phyloP scores from a whole-genome alignment of 2,797 vertebrate genomes.

The Cuculus canorus region DNA sequence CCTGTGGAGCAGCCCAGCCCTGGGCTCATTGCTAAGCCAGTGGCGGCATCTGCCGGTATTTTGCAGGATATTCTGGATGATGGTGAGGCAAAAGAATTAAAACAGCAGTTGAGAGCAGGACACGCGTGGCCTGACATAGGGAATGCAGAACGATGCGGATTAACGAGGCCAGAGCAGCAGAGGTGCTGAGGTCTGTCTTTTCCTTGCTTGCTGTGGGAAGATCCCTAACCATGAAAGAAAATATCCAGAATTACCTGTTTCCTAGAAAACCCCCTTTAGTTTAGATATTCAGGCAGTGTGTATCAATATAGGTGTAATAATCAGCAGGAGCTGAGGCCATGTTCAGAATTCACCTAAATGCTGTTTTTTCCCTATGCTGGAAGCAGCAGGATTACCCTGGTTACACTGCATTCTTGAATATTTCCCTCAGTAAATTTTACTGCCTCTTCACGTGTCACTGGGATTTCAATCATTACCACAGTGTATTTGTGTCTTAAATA shows the following conservation, averaged over 20 bases:
- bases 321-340: neutral
- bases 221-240: neutral
- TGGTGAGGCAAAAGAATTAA: neutral
- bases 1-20: neutral
- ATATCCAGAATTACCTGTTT: neutral
- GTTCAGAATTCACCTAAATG: neutral
- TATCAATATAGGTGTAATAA: neutral
- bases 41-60: constrained; percentile 54
- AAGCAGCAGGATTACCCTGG: neutral
- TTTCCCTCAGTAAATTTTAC: neutral
- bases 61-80: neutral
- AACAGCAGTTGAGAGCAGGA: neutral
- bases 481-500: neutral
- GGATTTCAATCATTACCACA: neutral
- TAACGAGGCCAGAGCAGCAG: neutral
- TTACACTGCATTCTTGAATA: neutral
- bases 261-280: neutral
- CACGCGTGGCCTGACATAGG: neutral
- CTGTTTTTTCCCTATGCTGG: neutral
- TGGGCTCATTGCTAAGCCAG: neutral
- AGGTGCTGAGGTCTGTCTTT: neutral
- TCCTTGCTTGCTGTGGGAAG: neutral
- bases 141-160: neutral
- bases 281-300: neutral
- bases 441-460: neutral